Conservation (phyloP, 2,888 invertebrate genomes). For the Calameuta filiformis region DNA sequence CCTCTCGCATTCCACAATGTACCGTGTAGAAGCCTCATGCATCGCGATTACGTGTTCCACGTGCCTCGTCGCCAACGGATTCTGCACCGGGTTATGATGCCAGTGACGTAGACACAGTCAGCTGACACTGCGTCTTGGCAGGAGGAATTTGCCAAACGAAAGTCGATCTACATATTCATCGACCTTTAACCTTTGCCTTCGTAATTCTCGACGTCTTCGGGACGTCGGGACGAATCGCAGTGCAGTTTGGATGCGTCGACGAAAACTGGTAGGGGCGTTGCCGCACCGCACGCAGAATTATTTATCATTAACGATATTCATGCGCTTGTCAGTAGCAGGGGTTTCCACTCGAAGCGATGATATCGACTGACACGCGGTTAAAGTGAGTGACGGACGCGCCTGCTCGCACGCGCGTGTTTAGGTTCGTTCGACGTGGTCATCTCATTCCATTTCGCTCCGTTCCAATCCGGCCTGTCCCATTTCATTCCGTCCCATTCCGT, state of each 20-base stretch:
- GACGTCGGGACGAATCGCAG: slow-evolving; percentile 1
- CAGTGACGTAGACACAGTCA: too few species aligned
- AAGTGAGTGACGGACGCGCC: slow-evolving; percentile 41
- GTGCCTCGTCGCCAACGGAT: neutral
- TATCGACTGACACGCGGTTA: slow-evolving; percentile 48
- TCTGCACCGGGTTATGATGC: too few species aligned
- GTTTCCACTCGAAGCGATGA: slow-evolving; percentile 55
- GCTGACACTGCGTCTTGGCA: too few species aligned
- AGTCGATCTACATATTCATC: slow-evolving; percentile 48
- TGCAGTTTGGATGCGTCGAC: neutral
- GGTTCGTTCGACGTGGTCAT: too few species aligned
- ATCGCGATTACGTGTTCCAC: neutral
- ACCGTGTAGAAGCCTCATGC: too few species aligned
- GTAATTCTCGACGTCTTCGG: neutral
- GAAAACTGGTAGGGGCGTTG: neutral
- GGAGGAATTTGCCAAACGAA: slow-evolving; percentile 11
- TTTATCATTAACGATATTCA: slow-evolving; percentile 60
- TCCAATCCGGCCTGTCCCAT: too few species aligned
- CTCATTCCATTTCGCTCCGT: too few species aligned
- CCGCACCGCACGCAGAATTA: slow-evolving; percentile 25
- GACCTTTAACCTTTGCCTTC: slow-evolving; percentile 4
- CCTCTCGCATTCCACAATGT: neutral
- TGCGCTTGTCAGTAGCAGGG: slow-evolving; percentile 60
- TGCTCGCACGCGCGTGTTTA: too few species aligned
- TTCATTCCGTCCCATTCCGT: too few species aligned